These are phyloP conservation scores for Pterocles orientalis DNA, from an alignment of 2,113 vertebrate genomes.

Conservation along the genomic window DNA sequence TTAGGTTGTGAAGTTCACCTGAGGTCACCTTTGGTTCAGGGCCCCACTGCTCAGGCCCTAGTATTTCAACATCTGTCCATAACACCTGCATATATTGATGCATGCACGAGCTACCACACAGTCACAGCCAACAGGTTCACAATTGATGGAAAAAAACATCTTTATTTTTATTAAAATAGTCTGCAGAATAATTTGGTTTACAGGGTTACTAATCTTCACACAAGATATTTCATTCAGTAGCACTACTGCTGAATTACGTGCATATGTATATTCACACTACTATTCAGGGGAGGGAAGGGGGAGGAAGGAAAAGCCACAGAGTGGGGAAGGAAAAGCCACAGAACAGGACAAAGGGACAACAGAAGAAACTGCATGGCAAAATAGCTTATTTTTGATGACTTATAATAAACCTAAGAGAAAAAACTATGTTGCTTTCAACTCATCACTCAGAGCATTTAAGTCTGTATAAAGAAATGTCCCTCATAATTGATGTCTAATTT, in stretches of 20 bases:
- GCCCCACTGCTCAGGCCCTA: too few relatives aligned
- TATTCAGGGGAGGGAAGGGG: not conserved
- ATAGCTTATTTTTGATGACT: not conserved
- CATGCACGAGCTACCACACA: accelerated
- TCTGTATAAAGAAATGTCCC: not conserved
- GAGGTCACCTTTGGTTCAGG: too few relatives aligned
- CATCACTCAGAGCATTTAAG: not conserved
- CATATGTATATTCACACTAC: not conserved
- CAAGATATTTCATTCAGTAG: not conserved
- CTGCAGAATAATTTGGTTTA: not conserved
- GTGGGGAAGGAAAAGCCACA: too few relatives aligned
- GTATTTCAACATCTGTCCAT: not conserved
- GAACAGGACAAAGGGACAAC: not conserved
- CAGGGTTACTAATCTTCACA: not conserved
- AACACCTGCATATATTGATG: not conserved
- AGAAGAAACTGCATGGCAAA: not conserved
- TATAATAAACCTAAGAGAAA: not conserved
- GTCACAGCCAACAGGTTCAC: not conserved
- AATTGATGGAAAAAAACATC: not conserved
- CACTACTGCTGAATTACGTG: not conserved
- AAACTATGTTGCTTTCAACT: not conserved
- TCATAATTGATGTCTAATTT: not conserved
- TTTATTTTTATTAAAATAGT: not conserved
- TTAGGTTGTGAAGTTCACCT: too few relatives aligned
- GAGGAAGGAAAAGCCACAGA: too few relatives aligned